These are phyloP conservation scores for Crocodylus rhombifer DNA, from an alignment of 2,797 vertebrate genomes.

Conservation along the genomic window DNA sequence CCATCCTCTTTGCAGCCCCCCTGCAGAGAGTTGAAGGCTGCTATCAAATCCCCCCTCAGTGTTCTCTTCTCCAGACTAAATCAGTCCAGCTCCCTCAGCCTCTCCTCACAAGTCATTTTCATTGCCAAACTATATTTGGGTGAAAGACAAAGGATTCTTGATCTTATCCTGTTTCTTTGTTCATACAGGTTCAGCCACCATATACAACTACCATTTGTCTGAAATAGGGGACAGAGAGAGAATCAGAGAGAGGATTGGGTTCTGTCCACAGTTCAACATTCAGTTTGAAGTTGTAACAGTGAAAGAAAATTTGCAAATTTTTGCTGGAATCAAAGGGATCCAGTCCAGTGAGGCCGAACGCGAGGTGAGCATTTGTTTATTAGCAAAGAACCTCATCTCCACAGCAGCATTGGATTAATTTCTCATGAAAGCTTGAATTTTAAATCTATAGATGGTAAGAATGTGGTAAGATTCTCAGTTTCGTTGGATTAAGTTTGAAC, in stretches of 20 bases:
- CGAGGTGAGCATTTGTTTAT: constrained; percentile 80
- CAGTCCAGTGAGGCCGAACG: constrained; percentile 75
- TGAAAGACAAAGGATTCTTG: rapidly evolving
- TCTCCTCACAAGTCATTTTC: no score
- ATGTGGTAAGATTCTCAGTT: rapidly evolving
- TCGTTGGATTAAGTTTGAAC: rapidly evolving
- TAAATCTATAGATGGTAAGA: no score
- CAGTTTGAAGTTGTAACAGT: constrained; percentile 93
- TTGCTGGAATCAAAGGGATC: constrained; percentile 93
- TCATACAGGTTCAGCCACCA: constrained; percentile 83
- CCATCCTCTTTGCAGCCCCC: no score
- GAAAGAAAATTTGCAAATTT: constrained; percentile 91
- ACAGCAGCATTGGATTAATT: rapidly evolving
- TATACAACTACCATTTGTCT: constrained; percentile 83
- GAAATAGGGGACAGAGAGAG: constrained; percentile 82
- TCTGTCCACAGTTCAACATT: constrained; percentile 92
- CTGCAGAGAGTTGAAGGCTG: no score
- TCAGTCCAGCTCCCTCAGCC: no score
- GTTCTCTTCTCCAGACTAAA: no score
- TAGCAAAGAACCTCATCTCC: rapidly evolving
- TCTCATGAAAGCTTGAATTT: neutral
- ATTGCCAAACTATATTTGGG: neutral
- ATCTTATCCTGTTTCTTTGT: neutral
- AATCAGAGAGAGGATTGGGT: constrained; percentile 85
- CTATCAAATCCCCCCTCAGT: no score